Base-by-base conservation (phyloP, 2,797 vertebrate species). In the Chromis chromis region DNA sequence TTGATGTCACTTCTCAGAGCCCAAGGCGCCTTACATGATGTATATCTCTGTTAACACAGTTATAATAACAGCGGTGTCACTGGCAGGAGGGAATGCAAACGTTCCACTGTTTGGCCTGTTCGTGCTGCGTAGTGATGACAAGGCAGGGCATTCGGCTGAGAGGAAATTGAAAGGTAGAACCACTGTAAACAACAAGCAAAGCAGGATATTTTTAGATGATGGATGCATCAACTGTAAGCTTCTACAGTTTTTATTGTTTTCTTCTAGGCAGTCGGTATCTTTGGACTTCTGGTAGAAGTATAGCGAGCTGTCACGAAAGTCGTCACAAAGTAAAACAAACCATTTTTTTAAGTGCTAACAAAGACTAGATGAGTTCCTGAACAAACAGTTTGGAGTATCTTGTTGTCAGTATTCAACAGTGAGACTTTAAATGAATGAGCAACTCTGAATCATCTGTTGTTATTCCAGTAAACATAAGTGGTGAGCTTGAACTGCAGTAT, bases 41-140 rank as follows among this genome's bases (percentile, higher is more conserved):
- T 21, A 55, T 79, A 65, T 78, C 59, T 82, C 65, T 78, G 74
- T 80, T 79, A 86, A 84, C 52, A 42, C 17, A 5, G 61, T 73
- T 76, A 70, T 62, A 78, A 87, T 76, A 81, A 81, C 74, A 72
- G 65, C n/a, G 57, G 50, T 53, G 78, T 72, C 76, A 40, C n/a
- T 59, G 76, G 68, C 74, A 76, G 63, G 25, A 55, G 76, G 62
- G 81, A 77, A 77, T 76, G 40, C 42, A 54, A 77, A 56, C 27
- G 50, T 65, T 48, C 31, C 40, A 44, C 54, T 60, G 69, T 77
- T 62, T 54, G 33, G 33, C 65, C 31, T 77, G 66, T 65, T n/a
- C 5, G n/a, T 36, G 44, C 53, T 62, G 40, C 46, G 11, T n/a
- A 10, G 22, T 31, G 54, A 49, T 59, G 61, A 74, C 59, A 75